Evolutionary conservation across 2,888 invertebrate species (phyloP), one percentile per base, ranked within the genome.

Genomic region (Pterobdella sp.): DNA sequence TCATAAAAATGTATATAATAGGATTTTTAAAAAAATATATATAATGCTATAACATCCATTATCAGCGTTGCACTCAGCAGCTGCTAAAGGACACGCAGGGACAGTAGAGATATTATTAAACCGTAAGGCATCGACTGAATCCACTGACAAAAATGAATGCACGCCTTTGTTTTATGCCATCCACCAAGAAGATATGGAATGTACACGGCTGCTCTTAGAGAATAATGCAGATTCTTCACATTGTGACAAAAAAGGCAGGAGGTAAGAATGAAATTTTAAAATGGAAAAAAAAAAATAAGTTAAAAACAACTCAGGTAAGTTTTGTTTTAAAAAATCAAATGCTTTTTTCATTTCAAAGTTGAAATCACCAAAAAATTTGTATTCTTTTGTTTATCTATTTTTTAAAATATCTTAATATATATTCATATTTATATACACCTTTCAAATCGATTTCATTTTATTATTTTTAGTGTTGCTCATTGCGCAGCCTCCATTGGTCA

Each of bases 401-500:
- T n/a, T n/a, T n/a, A n/a, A n/a, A n/a, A n/a, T n/a, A n/a, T n/a
- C n/a, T n/a, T n/a, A n/a, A n/a, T n/a, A n/a, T n/a, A n/a, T n/a
- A n/a, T n/a, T n/a, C n/a, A n/a, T n/a, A n/a, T n/a, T n/a, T n/a
- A n/a, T n/a, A n/a, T n/a, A n/a, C n/a, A n/a, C n/a, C n/a, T n/a
- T n/a, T n/a, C n/a, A n/a, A n/a, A n/a, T n/a, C n/a, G n/a, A n/a
- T n/a, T n/a, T n/a, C n/a, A n/a, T n/a, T n/a, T n/a, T n/a, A n/a
- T n/a, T n/a, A n/a, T n/a, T n/a, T n/a, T n/a, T 81, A 88, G 88
- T 76, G 92, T 94, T 0, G 93, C 93, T 0, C 92, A 95, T 80
- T 95, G 94, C 79, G 94, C 94, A 0, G 94, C 95, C 73, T 92
- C 94, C 7, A 95, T 95, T 84, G 96, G 97, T 0, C 96, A 96